phyloP scores from a whole-genome alignment of 2,888 invertebrate species.

The Callyntrura guangdongensis region DNA sequence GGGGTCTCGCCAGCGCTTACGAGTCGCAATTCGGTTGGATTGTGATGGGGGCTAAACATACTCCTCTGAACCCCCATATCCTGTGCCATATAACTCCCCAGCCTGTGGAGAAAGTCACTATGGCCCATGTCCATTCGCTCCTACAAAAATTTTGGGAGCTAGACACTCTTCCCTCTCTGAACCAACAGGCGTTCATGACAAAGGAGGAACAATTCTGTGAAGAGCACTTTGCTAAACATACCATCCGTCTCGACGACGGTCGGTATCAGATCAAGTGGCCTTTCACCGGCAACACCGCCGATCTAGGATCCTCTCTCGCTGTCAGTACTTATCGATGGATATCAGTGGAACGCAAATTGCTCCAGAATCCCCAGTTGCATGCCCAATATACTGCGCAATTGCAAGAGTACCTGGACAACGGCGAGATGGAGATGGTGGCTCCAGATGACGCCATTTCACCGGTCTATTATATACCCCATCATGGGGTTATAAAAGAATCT shows the following conservation, averaged over 20 bases:
- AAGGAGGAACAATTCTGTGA: conserved; percentile 68
- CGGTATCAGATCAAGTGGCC: conserved; percentile 73
- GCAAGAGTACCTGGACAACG: conserved; percentile 80
- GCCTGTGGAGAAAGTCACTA: too few species aligned
- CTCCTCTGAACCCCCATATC: too few species aligned
- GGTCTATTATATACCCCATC: too few species aligned
- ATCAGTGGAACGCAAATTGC: conserved; percentile 81
- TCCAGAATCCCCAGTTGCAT: conserved; percentile 57
- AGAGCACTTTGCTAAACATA: conserved; percentile 58
- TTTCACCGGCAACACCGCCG: neutral
- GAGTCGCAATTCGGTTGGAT: conserved; percentile 45
- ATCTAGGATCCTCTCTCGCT: conserved; percentile 81
- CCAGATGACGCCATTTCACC: too few species aligned
- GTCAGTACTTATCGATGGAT: conserved; percentile 81
- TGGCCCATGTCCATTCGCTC: too few species aligned
- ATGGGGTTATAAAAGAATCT: too few species aligned
- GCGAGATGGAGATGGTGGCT: conserved; percentile 82
- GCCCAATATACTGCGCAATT: conserved; percentile 82
- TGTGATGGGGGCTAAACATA: conserved; percentile 38
- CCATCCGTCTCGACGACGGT: conserved; percentile 44
- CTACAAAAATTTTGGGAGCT: conserved; percentile 72
- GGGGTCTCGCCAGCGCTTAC: conserved; percentile 51
- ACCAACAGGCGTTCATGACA: neutral
- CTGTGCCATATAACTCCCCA: too few species aligned
- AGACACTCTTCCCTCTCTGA: conserved; percentile 41